Evolutionary conservation across 2,888 invertebrate species (phyloP).

Genomic region (Drosophila aldrichi): DNA sequence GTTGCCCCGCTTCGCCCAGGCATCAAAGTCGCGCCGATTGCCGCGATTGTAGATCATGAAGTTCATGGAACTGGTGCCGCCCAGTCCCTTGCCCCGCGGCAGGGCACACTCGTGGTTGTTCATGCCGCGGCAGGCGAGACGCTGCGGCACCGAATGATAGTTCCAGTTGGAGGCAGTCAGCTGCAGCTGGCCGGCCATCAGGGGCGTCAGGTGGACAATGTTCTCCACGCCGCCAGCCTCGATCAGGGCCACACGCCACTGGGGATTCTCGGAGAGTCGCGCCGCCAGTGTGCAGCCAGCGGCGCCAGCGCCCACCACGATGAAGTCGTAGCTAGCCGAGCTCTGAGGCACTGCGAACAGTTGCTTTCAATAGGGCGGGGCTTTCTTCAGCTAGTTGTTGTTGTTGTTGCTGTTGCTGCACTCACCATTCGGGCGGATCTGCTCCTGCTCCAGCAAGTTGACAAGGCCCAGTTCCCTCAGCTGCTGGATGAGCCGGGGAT

Average conservation of each 20-base stretch:
- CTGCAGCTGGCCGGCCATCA: slow-evolving; percentile 81
- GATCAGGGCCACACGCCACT: slow-evolving; percentile 86
- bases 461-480: slow-evolving; percentile 55
- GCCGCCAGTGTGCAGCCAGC: slow-evolving; percentile 88
- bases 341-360: slow-evolving; percentile 50
- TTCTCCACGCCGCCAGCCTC: slow-evolving; percentile 86
- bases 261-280: slow-evolving; percentile 84
- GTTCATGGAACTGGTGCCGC: slow-evolving; percentile 88
- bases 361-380: neutral
- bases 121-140: slow-evolving; percentile 87
- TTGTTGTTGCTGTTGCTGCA: neutral
- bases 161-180: slow-evolving; percentile 89
- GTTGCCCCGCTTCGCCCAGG: slow-evolving; percentile 89
- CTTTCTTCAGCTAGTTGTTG: too few relatives aligned
- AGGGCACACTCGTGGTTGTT: slow-evolving; percentile 82
- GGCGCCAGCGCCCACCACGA: slow-evolving; percentile 93
- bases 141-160: slow-evolving; percentile 89
- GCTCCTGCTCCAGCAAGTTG: slow-evolving; percentile 57
- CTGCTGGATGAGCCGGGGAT: slow-evolving; percentile 45
- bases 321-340: slow-evolving; percentile 91
- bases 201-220: slow-evolving; percentile 74
- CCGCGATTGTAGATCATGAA: slow-evolving; percentile 92
- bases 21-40: slow-evolving; percentile 89
- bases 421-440: slow-evolving; percentile 60
- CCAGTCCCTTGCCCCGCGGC: slow-evolving; percentile 87